These are phyloP conservation scores for Epicauta chinensis DNA, from an alignment of 1,140 invertebrate species.

Conservation along the genomic window DNA sequence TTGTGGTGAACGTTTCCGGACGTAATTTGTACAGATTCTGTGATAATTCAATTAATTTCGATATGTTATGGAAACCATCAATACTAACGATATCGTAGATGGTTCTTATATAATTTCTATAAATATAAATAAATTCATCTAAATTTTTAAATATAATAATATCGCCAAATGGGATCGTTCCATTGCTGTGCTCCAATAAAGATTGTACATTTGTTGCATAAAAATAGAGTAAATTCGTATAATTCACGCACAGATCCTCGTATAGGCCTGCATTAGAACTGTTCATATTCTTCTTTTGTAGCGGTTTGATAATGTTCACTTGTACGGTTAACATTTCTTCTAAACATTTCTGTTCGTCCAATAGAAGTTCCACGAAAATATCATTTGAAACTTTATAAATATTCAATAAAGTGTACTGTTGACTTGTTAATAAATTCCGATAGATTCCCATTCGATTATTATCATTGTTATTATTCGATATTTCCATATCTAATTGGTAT, in stretches of 20 bases:
- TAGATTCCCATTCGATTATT: conserved; percentile 9
- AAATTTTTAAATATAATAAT: conserved; percentile 62
- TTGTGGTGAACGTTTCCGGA: conserved; percentile 44
- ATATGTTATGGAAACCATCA: conserved; percentile 62
- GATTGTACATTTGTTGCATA: conserved; percentile 60
- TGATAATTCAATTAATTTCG: conserved; percentile 54
- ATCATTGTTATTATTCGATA: conserved; percentile 1
- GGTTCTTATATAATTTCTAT: conserved; percentile 63
- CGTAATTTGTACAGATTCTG: conserved; percentile 49
- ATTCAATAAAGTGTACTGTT: conserved; percentile 24
- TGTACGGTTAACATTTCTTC: conserved; percentile 60
- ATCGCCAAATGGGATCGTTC: conserved; percentile 55
- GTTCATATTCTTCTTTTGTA: conserved; percentile 52
- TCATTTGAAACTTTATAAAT: conserved; percentile 14
- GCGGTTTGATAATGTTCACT: conserved; percentile 55
- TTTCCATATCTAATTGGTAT: background rate
- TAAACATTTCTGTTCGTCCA: conserved; percentile 58
- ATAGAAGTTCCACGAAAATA: conserved; percentile 24
- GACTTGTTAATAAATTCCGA: conserved; percentile 22
- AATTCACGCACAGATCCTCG: conserved; percentile 58
- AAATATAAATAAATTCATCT: conserved; percentile 65
- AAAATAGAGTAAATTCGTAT: conserved; percentile 63
- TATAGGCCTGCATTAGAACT: conserved; percentile 53
- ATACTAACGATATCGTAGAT: conserved; percentile 71
- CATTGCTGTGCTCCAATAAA: conserved; percentile 58